phyloP scores from a whole-genome alignment of 2,888 invertebrate genomes.

The Heteromurus nitidus region DNA sequence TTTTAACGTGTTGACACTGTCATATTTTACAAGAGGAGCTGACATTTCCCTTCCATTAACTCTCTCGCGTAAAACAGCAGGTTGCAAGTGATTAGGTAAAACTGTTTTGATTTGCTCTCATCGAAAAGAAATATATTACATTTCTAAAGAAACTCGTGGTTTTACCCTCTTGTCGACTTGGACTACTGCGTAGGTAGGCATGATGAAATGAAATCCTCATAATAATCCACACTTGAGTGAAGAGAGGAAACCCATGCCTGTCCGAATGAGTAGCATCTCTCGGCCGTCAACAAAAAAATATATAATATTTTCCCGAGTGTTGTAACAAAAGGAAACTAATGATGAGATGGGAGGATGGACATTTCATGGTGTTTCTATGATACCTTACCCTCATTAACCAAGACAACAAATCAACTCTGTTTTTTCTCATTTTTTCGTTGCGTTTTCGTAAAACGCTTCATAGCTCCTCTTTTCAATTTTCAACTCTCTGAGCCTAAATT shows the following conservation, averaged over 20 bases:
- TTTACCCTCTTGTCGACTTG: no score
- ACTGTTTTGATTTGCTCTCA: no score
- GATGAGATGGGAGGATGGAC: conserved; percentile 44
- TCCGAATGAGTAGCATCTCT: background rate
- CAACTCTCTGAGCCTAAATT: background rate
- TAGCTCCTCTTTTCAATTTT: conserved; percentile 14
- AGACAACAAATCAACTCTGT: conserved; percentile 31
- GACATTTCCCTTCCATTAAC: no score
- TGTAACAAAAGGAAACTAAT: conserved; percentile 22
- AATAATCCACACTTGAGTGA: background rate
- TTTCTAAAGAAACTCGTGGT: no score
- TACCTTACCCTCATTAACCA: conserved; percentile 63
- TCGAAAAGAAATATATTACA: no score
- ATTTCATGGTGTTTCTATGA: conserved; percentile 61
- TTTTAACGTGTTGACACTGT: no score
- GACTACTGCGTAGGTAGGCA: background rate
- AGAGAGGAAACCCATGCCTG: background rate
- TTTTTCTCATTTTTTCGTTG: background rate
- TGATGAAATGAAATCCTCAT: background rate
- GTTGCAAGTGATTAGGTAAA: no score
- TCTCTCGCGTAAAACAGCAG: no score
- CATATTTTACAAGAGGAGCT: no score
- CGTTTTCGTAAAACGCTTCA: background rate
- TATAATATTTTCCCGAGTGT: background rate
- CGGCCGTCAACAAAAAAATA: background rate